phyloP scores from a whole-genome alignment of 2,113 vertebrate species.

The Amblyornis subalaris region DNA sequence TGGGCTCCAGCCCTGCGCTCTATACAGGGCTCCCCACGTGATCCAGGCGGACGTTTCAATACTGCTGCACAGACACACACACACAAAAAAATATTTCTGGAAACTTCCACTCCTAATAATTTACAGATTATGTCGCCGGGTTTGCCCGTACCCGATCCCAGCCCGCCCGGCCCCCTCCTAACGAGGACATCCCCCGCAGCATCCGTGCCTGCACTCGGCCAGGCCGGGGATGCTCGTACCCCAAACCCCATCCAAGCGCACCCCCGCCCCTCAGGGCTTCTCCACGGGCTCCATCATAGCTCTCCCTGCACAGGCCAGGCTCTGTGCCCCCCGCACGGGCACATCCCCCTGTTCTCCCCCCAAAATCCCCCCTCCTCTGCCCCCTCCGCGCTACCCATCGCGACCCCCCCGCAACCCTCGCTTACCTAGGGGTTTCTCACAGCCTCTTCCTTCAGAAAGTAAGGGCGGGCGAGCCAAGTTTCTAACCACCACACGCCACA shows the following conservation, averaged over 20 bases:
- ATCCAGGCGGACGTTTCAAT: constrained; percentile 78
- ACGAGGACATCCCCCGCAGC: background rate
- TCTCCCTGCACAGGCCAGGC: background rate
- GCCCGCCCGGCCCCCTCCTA: background rate
- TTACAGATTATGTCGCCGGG: constrained; percentile 41
- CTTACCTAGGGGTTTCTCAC: constrained; percentile 40
- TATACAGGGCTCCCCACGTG: constrained; percentile 75
- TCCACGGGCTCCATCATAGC: background rate
- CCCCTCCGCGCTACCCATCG: background rate
- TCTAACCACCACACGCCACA: background rate
- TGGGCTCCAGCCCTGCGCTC: constrained; percentile 67
- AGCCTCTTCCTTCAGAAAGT: constrained; percentile 38
- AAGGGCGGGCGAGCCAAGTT: background rate
- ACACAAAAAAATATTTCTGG: constrained; percentile 75
- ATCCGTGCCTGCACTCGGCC: background rate
- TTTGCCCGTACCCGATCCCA: background rate
- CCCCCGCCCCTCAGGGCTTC: background rate
- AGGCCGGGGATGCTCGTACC: background rate
- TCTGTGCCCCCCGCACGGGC: background rate
- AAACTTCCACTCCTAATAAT: constrained; percentile 81
- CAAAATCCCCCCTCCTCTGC: background rate
- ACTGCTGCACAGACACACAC: constrained; percentile 71
- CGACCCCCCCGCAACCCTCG: background rate
- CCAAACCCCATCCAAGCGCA: background rate
- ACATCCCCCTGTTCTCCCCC: background rate